phyloP scores from a whole-genome alignment of 1,140 invertebrate genomes.

The Drosophila suzukii region DNA sequence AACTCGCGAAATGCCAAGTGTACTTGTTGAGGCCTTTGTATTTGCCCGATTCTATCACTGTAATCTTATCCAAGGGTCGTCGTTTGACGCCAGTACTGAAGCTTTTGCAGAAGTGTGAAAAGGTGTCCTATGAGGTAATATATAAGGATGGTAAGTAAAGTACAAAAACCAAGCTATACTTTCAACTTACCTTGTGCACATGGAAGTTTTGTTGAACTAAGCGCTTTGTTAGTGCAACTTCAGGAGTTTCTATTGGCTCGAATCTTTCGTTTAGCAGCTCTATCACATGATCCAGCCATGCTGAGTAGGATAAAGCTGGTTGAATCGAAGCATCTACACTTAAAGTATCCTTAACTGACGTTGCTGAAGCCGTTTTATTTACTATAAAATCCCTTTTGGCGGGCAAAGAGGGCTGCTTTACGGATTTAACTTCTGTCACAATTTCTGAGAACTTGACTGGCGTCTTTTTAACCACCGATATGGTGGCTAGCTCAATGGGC shows the following conservation, averaged over 20 bases:
- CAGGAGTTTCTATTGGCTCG: constrained; percentile 20
- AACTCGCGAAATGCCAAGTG: constrained; percentile 67
- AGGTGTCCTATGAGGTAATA: constrained; percentile 60
- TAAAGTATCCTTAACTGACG: constrained; percentile 15
- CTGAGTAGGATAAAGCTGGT: constrained; percentile 62
- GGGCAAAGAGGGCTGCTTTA: constrained; percentile 61
- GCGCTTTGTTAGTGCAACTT: constrained; percentile 6
- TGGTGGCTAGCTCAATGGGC: constrained; percentile 67
- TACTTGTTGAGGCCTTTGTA: constrained; percentile 73
- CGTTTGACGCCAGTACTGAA: constrained; percentile 74
- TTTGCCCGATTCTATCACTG: constrained; percentile 60
- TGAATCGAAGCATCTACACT: constrained; percentile 24
- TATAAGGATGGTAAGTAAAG: not conserved
- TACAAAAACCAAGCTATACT: too few relatives aligned
- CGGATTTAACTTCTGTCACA: constrained; percentile 59
- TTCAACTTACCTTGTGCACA: constrained; percentile 59
- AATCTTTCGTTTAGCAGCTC: constrained; percentile 67
- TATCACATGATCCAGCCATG: constrained; percentile 79
- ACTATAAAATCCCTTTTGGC: constrained; percentile 69
- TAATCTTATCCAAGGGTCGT: constrained; percentile 56
- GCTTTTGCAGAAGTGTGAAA: constrained; percentile 71
- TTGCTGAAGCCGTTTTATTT: constrained; percentile 25
- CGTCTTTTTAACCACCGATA: constrained; percentile 68
- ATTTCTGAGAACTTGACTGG: constrained; percentile 63
- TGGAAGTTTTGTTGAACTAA: constrained; percentile 59